Evolutionary conservation across 2,797 vertebrate genomes (phyloP).

Genomic region (Propithecus perrieri): DNA sequence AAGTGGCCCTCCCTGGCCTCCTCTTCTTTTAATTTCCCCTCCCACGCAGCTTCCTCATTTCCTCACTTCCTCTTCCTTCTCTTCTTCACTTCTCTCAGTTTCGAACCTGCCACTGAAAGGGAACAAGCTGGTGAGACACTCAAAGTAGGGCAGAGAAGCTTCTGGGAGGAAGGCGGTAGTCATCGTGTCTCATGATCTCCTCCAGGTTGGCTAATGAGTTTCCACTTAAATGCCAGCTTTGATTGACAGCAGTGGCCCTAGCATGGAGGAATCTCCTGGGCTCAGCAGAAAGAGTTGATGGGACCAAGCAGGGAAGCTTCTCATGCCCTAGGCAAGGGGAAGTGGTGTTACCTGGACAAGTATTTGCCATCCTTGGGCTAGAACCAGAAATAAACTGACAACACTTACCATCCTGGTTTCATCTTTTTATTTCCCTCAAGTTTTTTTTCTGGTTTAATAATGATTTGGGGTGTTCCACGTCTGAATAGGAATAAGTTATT

Average conservation of each 20-base stretch:
- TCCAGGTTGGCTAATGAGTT: neutral
- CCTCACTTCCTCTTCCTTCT: conserved; percentile 52
- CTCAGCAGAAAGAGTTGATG: neutral
- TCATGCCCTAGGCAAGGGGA: neutral
- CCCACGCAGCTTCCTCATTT: neutral
- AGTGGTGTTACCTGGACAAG: neutral
- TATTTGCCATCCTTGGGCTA: neutral
- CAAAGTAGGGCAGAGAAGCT: neutral
- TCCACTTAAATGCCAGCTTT: neutral
- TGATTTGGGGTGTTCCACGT: neutral
- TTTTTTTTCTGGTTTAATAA: neutral
- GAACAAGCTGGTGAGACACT: neutral
- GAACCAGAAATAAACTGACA: neutral
- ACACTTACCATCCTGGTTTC: neutral
- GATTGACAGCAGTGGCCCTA: neutral
- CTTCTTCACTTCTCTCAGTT: neutral
- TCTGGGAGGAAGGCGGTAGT: neutral
- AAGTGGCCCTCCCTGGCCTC: neutral
- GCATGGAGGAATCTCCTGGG: neutral
- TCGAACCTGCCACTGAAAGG: neutral
- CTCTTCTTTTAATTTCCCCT: neutral
- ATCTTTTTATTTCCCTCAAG: neutral
- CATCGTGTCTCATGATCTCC: neutral
- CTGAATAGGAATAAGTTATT: neutral
- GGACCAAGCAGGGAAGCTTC: neutral